Conservation (phyloP, 1,140 invertebrate genomes). For the Pectinophora gossypiella region DNA sequence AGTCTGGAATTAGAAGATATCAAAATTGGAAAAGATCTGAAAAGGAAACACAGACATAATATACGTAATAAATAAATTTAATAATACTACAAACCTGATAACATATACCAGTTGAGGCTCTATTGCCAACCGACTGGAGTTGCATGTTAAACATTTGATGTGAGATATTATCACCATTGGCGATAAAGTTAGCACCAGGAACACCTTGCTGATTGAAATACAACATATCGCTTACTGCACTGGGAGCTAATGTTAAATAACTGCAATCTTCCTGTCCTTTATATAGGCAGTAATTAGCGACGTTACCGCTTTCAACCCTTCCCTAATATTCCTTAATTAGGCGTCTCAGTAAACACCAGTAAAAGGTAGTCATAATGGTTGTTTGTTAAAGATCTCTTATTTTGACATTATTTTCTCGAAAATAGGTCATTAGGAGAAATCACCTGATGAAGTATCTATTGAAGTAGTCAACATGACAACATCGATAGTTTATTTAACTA, state of each 20-base stretch:
- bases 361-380: not conserved
- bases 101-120: too few relatives aligned
- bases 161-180: too few relatives aligned
- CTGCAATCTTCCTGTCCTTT: not conserved
- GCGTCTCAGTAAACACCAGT: not conserved
- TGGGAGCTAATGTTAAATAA: not conserved
- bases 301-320: not conserved
- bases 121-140: too few relatives aligned
- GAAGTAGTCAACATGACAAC: too few relatives aligned
- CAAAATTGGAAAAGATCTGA: too few relatives aligned
- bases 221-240: not conserved
- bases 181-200: not conserved
- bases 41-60: too few relatives aligned
- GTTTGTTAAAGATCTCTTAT: not conserved
- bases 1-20: too few relatives aligned
- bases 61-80: too few relatives aligned
- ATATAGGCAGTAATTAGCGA: not conserved
- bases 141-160: too few relatives aligned
- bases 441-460: not conserved
- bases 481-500: too few relatives aligned
- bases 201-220: not conserved
- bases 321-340: not conserved
- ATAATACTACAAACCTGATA: too few relatives aligned
- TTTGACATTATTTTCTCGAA: not conserved
- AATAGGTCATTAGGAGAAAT: not conserved